These are phyloP conservation scores for Eulimnadia texana DNA, from an alignment of 1,140 invertebrate species.

Conservation along the genomic window DNA sequence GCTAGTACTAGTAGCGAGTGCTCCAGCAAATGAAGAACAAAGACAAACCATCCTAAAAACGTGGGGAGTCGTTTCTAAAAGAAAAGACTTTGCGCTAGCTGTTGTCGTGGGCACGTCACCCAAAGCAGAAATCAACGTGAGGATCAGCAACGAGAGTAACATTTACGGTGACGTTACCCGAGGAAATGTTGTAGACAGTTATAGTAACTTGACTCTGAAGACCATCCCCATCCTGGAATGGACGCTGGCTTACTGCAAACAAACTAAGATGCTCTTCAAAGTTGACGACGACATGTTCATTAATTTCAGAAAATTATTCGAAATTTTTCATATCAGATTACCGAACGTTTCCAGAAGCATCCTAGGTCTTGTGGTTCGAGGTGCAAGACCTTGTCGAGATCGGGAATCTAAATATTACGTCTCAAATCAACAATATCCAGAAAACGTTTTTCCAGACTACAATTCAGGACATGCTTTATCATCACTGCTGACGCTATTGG, in stretches of 20 bases:
- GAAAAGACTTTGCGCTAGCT: conserved; percentile 53
- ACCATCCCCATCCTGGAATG: conserved; percentile 72
- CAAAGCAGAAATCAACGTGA: neutral
- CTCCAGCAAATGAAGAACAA: conserved; percentile 51
- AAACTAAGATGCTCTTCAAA: conserved; percentile 58
- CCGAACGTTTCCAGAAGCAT: conserved; percentile 31
- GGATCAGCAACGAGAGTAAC: conserved; percentile 22
- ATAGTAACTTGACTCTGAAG: conserved; percentile 74
- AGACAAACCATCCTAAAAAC: conserved; percentile 64
- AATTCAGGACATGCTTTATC: conserved; percentile 76
- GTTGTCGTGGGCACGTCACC: conserved; percentile 49
- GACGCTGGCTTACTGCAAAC: conserved; percentile 59
- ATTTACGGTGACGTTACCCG: conserved; percentile 28
- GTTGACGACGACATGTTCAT: conserved; percentile 89
- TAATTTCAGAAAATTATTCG: conserved; percentile 56
- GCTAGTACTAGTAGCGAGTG: conserved; percentile 61
- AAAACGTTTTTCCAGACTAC: conserved; percentile 58
- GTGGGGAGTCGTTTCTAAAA: conserved; percentile 62
- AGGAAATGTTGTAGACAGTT: conserved; percentile 64
- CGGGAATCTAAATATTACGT: conserved; percentile 73
- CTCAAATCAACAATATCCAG: conserved; percentile 51
- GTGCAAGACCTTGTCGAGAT: conserved; percentile 70
- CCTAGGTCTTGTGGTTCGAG: conserved; percentile 61
- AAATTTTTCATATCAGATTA: conserved; percentile 38
- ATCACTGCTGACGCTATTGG: conserved; percentile 49